Conservation (phyloP, 2,797 vertebrate genomes). For the Eidolon dupreanum region DNA sequence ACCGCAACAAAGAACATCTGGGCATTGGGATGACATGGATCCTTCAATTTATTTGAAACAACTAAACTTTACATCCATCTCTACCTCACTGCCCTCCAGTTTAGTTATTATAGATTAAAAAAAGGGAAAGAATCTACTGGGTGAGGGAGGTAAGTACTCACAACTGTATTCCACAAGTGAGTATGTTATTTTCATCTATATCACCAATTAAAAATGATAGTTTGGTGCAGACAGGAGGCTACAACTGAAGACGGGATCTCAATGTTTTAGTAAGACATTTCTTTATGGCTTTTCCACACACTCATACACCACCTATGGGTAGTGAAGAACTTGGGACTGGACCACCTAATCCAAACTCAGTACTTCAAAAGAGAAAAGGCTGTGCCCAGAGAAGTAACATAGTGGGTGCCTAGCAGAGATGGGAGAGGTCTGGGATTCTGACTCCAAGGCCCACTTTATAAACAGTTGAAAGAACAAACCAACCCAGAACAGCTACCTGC, state of each 20-base stretch:
- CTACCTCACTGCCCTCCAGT: background rate
- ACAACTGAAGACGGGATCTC: background rate
- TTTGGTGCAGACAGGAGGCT: background rate
- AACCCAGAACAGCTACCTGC: conserved; percentile 87
- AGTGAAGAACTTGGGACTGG: background rate
- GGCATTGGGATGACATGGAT: background rate
- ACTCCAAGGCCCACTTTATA: background rate
- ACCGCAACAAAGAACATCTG: background rate
- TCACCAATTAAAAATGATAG: background rate
- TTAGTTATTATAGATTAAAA: background rate
- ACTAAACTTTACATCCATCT: background rate
- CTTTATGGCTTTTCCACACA: background rate
- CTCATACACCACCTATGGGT: background rate
- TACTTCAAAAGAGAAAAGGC: background rate
- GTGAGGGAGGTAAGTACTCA: background rate
- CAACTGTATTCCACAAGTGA: background rate
- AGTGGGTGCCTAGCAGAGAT: background rate
- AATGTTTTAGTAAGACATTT: background rate
- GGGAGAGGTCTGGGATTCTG: background rate
- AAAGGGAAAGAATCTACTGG: background rate
- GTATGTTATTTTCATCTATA: background rate
- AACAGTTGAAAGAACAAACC: background rate
- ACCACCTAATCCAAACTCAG: background rate
- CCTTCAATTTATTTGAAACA: background rate
- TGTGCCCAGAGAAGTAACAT: background rate